Evolutionary conservation across 2,113 vertebrate species (phyloP), one percentile per base, ranked within the genome.

Genomic region (Forbesichthys agassizii): DNA sequence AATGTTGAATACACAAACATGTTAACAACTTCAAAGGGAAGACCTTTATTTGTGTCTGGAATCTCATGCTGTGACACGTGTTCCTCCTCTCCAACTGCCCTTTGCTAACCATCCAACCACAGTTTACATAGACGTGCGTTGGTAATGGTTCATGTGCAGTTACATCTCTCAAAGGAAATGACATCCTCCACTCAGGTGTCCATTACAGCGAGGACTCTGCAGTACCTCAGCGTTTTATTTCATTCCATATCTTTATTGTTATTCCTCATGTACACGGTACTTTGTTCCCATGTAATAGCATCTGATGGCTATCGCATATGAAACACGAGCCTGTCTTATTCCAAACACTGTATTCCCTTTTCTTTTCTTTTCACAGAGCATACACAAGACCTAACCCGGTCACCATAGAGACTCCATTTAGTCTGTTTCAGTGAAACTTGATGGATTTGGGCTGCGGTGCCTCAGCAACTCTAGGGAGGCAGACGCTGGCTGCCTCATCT

Each of bases 401-500:
- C 65, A 42, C 64, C 57, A 58, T 9, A n/a, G 59, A 27, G 58
- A 57, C 58, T 69, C 58, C 47, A 55, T 83, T 59, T 68, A 11
- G 3, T 20, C n/a, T 57, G n/a, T 27, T 46, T 69, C 54, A 14
- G 36, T 68, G 58, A 66, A 57, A 61, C 48, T 27, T 75, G 75
- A 83, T 87, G 64, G 57, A 81, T 75, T 70, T 68, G 65, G 58
- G 11, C 27, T 71, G 48, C 55, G 33, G 54, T 71, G 56, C 33
- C 59, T 58, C 20, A 68, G 48, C 33, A 14, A 62, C 73, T 81
- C 46, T 14, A 8, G 66, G 79, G 72, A 73, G 59, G 48, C 59
- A 54, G 16, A 57, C 18, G 60, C 68, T 82, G 16, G 1, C 56
- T 65, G 82, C 53, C 72, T 27, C 27, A 27, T 27, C 27, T 27